Conservation (phyloP, 2,113 vertebrate species). For the Rissa tridactyla region DNA sequence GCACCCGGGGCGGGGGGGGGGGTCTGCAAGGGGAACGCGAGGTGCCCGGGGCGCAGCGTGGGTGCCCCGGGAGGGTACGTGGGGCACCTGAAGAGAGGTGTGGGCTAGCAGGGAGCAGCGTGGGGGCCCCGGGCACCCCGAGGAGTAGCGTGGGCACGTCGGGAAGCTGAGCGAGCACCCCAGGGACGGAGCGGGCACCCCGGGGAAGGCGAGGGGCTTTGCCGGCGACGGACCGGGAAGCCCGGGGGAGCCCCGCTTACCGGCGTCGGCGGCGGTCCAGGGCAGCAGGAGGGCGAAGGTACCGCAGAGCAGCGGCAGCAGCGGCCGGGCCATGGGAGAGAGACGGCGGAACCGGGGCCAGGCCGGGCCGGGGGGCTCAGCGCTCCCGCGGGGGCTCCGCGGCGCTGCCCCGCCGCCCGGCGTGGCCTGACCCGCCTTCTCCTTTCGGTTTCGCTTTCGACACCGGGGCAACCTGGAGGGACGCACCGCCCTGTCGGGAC, state of each 20-base stretch:
- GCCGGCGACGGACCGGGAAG: too few relatives aligned
- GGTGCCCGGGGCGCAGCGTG: background rate
- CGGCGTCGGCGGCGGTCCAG: background rate
- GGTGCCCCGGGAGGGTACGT: too few relatives aligned
- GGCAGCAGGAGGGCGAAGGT: background rate
- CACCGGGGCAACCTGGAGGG: rapidly evolving
- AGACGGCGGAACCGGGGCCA: background rate
- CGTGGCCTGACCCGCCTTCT: rapidly evolving
- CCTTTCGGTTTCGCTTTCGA: conserved; percentile 24
- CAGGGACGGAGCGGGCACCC: background rate
- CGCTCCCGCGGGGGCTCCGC: background rate
- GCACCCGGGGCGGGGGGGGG: too few relatives aligned
- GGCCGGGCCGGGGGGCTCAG: background rate
- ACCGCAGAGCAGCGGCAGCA: background rate
- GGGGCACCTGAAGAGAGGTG: too few relatives aligned
- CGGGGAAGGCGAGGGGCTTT: too few relatives aligned
- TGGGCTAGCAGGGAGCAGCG: too few relatives aligned
- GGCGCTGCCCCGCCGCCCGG: background rate
- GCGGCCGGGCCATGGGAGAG: background rate
- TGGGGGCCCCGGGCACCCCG: too few relatives aligned
- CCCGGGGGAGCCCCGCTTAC: background rate
- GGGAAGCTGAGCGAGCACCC: background rate
- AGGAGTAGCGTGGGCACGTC: rapidly evolving
- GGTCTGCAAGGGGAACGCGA: background rate
- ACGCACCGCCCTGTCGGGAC: background rate